phyloP scores from a whole-genome alignment of 1,140 invertebrate genomes.

The Cepaea nemoralis region DNA sequence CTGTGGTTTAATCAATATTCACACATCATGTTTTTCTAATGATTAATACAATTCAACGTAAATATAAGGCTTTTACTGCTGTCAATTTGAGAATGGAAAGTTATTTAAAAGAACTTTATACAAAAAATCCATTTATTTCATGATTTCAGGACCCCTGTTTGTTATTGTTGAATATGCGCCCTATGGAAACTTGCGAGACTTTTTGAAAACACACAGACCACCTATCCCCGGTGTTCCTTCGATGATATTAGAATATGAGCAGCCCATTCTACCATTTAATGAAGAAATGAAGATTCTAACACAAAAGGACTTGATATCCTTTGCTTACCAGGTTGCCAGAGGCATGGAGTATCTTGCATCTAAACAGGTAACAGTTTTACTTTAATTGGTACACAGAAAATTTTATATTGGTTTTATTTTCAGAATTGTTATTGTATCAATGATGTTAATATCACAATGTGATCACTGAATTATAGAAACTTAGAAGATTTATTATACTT shows the following conservation, averaged over 20 bases:
- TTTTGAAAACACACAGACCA: constrained; percentile 78
- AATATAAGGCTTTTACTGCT: too few species aligned
- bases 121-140: too few species aligned
- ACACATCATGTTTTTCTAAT: too few species aligned
- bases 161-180: constrained; percentile 97
- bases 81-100: too few species aligned
- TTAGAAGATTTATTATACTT: too few species aligned
- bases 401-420: too few species aligned
- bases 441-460: too few species aligned
- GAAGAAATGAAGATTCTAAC: constrained; percentile 80
- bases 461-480: too few species aligned
- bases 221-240: constrained; percentile 45
- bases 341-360: constrained; percentile 98
- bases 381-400: neutral
- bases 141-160: constrained; percentile 81
- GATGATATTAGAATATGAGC: constrained; percentile 55
- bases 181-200: constrained; percentile 94
- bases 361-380: constrained; percentile 78
- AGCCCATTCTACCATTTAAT: constrained; percentile 48
- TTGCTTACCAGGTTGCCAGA: constrained; percentile 94
- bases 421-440: too few species aligned
- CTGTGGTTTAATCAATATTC: too few species aligned
- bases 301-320: constrained; percentile 93
- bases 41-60: too few species aligned
- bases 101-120: too few species aligned